Percentiles rank a stretch among this genome's conserved stretches.
Evolutionary conservation across 2,113 vertebrate genomes (phyloP).

Genomic region (Stomatorhinus ivindoensis): DNA sequence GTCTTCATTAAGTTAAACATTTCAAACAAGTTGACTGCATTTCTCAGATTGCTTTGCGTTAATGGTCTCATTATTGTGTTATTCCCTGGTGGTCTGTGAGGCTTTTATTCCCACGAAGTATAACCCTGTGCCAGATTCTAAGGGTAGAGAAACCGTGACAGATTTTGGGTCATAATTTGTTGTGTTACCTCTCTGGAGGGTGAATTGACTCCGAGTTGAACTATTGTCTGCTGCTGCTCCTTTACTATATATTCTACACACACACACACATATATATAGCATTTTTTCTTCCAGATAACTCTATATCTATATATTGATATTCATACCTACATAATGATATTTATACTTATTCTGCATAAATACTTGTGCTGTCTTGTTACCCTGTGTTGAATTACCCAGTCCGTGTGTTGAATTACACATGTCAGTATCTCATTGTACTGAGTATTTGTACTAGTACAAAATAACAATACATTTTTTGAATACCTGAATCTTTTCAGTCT

Average conservation of each 20-base stretch:
- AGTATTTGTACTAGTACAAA: neutral
- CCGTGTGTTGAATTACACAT: neutral
- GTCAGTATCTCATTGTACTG: neutral
- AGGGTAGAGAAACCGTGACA: neutral
- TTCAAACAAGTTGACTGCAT: neutral
- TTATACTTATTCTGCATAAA: neutral
- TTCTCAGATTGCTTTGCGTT: neutral
- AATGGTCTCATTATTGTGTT: neutral
- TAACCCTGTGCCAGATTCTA: neutral
- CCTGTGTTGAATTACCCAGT: neutral
- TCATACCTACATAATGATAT: neutral
- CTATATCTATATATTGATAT: too few relatives aligned
- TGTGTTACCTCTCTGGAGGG: neutral
- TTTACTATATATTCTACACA: neutral
- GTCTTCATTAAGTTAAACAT: neutral
- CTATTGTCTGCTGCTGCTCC: neutral
- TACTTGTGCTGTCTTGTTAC: neutral
- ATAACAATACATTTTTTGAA: neutral
- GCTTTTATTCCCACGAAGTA: neutral
- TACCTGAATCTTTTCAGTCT: neutral
- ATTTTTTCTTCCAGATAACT: neutral
- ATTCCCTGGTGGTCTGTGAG: neutral
- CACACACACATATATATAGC: neutral
- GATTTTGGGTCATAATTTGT: neutral
- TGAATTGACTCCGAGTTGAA: neutral